Conservation (phyloP, 2,113 vertebrate genomes). For the Cnemophilus loriae region DNA sequence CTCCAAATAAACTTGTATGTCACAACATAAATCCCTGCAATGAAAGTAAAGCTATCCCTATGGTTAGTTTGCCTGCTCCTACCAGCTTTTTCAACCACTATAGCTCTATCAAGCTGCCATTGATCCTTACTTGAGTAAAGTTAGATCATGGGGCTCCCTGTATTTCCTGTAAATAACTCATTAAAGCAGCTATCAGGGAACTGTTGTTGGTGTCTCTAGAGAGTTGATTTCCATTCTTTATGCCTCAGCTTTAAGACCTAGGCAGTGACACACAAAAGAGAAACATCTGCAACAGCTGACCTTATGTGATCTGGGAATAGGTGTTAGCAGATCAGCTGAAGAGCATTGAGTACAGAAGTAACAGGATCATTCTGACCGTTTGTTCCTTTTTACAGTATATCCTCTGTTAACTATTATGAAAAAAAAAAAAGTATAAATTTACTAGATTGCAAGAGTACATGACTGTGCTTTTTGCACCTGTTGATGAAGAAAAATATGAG, state of each 20-base stretch:
- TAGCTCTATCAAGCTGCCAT: background rate
- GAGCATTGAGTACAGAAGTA: background rate
- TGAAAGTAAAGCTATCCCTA: background rate
- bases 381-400: background rate
- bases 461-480: background rate
- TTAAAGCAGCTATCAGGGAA: background rate
- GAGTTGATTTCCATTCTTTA: background rate
- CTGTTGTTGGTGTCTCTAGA: background rate
- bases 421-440: background rate
- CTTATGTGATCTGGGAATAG: background rate
- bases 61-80: background rate
- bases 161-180: background rate
- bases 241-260: background rate
- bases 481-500: background rate
- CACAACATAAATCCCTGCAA: background rate
- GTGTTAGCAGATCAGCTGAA: background rate
- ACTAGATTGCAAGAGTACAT: background rate
- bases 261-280: background rate
- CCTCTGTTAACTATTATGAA: background rate
- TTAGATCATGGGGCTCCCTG: background rate
- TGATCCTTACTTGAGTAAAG: background rate
- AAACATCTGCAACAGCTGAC: background rate
- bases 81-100: background rate
- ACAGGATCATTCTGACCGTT: background rate
- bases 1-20: background rate